Evolutionary conservation across 2,888 invertebrate species (phyloP).

Genomic region (Dexiosoma caninum): DNA sequence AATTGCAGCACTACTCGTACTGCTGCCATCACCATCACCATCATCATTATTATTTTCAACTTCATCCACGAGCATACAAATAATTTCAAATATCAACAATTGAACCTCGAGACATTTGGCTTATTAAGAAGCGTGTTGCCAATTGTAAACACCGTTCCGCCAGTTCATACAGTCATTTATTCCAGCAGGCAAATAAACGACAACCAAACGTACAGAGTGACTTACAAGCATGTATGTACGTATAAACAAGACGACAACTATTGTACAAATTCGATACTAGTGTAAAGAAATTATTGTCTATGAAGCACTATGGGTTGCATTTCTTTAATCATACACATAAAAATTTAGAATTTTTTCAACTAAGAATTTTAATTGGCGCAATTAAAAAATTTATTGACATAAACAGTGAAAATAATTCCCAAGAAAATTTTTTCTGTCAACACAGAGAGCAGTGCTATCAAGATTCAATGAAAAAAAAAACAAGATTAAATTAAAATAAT

Average conservation of each 20-base stretch:
- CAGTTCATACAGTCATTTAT: slow-evolving; percentile 20
- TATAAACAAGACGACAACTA: slow-evolving; percentile 14
- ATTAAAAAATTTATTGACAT: too few species aligned
- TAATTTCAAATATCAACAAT: slow-evolving; percentile 58
- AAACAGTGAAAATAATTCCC: too few species aligned
- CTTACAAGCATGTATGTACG: neutral
- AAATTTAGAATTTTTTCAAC: too few species aligned
- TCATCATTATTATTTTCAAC: neutral
- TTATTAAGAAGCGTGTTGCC: slow-evolving; percentile 56
- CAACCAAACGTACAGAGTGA: neutral
- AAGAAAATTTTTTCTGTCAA: too few species aligned
- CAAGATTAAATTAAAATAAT: too few species aligned
- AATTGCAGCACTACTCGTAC: neutral
- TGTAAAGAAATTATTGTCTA: slow-evolving; percentile 2
- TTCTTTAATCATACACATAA: too few species aligned
- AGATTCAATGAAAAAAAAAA: too few species aligned
- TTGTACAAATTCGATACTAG: slow-evolving; percentile 5
- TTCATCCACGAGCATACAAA: slow-evolving; percentile 36
- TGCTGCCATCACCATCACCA: neutral
- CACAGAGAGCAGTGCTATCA: too few species aligned
- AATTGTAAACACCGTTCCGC: slow-evolving; percentile 47
- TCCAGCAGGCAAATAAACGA: slow-evolving; percentile 9
- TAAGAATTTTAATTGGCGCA: too few species aligned
- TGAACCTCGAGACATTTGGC: slow-evolving; percentile 58
- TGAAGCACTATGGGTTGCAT: slow-evolving; percentile 11